Conservation (phyloP, 2,888 invertebrate species). For the Resseliella maxima region DNA sequence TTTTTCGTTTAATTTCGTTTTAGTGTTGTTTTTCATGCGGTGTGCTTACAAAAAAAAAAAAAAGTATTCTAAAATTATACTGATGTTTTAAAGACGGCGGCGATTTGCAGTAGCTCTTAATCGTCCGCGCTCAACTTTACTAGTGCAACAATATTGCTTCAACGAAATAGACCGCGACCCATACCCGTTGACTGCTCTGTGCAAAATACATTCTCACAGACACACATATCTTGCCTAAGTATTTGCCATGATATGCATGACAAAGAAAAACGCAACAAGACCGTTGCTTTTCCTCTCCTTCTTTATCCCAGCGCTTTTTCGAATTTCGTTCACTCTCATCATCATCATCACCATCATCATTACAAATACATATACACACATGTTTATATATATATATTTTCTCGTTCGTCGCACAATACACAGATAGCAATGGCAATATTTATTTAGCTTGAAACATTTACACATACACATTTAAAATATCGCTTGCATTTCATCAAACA, state of each 20-base stretch:
- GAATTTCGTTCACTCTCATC: neutral
- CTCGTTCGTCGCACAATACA: neutral
- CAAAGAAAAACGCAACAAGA: conserved; percentile 53
- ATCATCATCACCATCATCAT: neutral
- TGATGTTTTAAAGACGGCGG: conserved; percentile 38
- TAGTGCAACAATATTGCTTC: conserved; percentile 60
- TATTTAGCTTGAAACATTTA: too few relatives aligned
- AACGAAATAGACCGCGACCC: conserved; percentile 57
- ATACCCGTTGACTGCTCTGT: conserved; percentile 53
- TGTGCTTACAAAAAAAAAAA: neutral
- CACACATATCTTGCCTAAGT: neutral
- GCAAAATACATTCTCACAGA: conserved; percentile 52
- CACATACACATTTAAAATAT: neutral
- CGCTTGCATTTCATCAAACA: neutral
- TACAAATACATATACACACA: neutral
- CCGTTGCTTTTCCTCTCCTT: conserved; percentile 43
- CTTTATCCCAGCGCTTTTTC: conserved; percentile 37
- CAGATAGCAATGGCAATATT: too few relatives aligned
- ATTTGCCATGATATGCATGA: conserved; percentile 41
- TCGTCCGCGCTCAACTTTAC: conserved; percentile 62
- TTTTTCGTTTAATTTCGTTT: too few relatives aligned
- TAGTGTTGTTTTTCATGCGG: neutral
- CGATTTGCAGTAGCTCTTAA: conserved; percentile 58
- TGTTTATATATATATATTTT: too few relatives aligned
- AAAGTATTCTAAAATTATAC: conserved; percentile 32